phyloP scores from a whole-genome alignment of 2,113 vertebrate genomes.

The Lethenteron camtschaticum region DNA sequence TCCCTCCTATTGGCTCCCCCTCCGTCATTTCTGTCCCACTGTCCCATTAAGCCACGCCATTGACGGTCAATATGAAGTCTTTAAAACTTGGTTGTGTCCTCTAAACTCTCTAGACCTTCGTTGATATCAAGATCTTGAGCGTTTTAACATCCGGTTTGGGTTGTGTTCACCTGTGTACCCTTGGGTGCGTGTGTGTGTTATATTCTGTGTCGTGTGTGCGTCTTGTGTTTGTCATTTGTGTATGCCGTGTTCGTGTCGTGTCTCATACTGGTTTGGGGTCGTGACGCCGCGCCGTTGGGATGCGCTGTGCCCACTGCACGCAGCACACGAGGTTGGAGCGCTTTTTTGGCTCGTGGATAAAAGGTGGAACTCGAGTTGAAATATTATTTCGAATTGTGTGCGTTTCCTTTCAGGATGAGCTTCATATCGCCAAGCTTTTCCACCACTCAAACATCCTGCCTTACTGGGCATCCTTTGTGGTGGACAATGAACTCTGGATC shows the following conservation, averaged over 20 bases:
- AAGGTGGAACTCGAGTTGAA: not conserved
- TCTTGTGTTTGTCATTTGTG: no score
- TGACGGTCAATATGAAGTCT: no score
- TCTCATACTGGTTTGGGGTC: not conserved
- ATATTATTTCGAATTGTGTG: not conserved
- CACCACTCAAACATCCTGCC: constrained; percentile 68
- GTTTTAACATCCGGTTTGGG: no score
- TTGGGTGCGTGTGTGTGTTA: no score
- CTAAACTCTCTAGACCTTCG: no score
- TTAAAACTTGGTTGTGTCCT: no score
- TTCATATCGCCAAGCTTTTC: constrained; percentile 55
- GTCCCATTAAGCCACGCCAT: no score
- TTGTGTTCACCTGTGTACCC: no score
- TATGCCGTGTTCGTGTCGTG: not conserved
- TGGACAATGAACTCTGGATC: constrained; percentile 77
- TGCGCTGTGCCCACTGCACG: not conserved
- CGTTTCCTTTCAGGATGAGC: constrained; percentile 44
- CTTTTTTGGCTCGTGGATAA: not conserved
- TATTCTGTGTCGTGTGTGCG: no score
- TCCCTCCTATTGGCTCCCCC: no score
- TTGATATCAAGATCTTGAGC: no score
- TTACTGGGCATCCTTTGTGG: constrained; percentile 62
- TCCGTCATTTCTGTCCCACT: no score
- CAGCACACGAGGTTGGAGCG: not conserved
- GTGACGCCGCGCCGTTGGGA: not conserved